Evolutionary conservation across 2,888 invertebrate species (phyloP), one percentile per base, ranked within the genome.

Genomic region (Corbicula japonica): DNA sequence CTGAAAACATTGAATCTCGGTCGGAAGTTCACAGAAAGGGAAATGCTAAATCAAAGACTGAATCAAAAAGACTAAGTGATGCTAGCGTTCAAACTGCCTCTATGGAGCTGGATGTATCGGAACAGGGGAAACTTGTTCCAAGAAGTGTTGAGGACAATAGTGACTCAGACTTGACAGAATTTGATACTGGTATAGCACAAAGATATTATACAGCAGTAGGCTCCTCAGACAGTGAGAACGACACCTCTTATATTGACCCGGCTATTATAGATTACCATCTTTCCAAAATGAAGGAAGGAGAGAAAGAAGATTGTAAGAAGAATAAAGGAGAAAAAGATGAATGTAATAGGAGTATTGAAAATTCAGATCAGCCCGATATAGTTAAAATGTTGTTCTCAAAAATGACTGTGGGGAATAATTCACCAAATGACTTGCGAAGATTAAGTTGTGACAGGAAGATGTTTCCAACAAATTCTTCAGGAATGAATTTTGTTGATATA

Each of bases 241-340:
- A 32, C 15, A 26, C 52, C 18, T 65, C 65, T 3, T 34, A 34
- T 6, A 6, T 66, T n/a, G 71, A 76, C 38, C 63, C 77, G 32
- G 72, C 72, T 2, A 56, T 73, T 5, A 52, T 78, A 34, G 77
- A 78, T 44, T 78, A 34, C 23, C 72, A 73, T 56, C 21, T 69
- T 12, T 78, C 76, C 21, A 28, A 41, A 44, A 21, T 32, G 8
- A 38, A 26, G 5, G 35, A 70, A 34, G 50, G 32, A 23, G 28
- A 60, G 15, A 12, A 8, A 6, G 26, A 18, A n/a, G 41, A 21
- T 50, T 26, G 12, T 23, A 23, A 44, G 30, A 48, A 23, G 15
- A 58, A 15, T 15, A 28, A 44, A 12, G 18, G 1, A 26, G 41
- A 30, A 26, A 12, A 38, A 44, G 15, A 44, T 2, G 34, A 32